A percentile compares a stretch with the other conserved stretches of the same genome.
phyloP scores from a whole-genome alignment of 2,888 invertebrate genomes.

The Diloba caeruleocephala region DNA sequence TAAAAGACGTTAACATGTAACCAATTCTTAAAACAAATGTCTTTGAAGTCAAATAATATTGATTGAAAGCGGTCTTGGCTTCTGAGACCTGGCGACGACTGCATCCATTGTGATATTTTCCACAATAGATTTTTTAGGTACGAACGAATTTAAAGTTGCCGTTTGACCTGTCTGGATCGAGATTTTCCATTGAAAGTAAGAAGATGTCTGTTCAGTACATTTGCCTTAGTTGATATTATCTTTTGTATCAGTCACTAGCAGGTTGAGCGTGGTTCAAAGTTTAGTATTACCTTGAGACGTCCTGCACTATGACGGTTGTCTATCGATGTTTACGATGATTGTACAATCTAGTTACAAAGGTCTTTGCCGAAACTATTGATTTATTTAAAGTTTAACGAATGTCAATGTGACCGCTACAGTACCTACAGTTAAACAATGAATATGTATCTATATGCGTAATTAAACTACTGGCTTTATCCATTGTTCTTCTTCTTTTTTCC shows the following conservation, averaged over 20 bases:
- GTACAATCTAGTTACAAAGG: constrained; percentile 1
- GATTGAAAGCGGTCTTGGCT: constrained; percentile 21
- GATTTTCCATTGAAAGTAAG: constrained; percentile 14
- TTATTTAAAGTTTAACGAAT: constrained; percentile 11
- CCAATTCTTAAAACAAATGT: constrained; percentile 2
- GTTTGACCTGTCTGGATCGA: constrained; percentile 27
- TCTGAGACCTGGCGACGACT: constrained; percentile 15
- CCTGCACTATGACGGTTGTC: constrained; percentile 1
- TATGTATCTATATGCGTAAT: constrained; percentile 12
- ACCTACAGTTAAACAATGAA: constrained; percentile 5
- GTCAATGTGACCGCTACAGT: constrained; percentile 9
- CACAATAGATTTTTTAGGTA: constrained; percentile 29
- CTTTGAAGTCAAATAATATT: not conserved
- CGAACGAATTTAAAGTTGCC: constrained; percentile 15
- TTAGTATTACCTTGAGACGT: constrained; percentile 6
- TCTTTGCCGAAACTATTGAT: constrained; percentile 3
- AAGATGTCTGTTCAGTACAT: constrained; percentile 19
- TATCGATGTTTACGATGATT: not conserved
- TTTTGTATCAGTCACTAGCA: constrained; percentile 13
- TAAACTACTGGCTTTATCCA: not conserved
- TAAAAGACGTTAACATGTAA: not conserved
- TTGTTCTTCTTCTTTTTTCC: no score
- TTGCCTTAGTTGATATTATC: constrained; percentile 17
- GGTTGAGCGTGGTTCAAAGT: constrained; percentile 10
- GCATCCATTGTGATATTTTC: constrained; percentile 29